Evolutionary conservation across 1,140 invertebrate species (phyloP).

Genomic region (Musca vetustissima): DNA sequence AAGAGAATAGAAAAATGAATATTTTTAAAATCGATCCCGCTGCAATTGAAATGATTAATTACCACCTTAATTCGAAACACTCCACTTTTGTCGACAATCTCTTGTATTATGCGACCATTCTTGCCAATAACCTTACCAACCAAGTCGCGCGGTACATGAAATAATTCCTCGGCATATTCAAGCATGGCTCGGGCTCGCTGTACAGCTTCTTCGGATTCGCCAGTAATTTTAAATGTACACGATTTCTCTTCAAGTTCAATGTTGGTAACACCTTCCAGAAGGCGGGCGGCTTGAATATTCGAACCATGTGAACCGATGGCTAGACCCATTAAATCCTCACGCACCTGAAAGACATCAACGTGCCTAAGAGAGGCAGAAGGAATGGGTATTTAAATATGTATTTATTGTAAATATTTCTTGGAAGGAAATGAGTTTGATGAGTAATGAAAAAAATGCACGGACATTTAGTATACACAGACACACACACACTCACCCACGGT

Average conservation of each 20-base stretch:
- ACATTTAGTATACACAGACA: slow-evolving; percentile 63
- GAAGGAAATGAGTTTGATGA: too few relatives aligned
- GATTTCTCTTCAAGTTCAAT: slow-evolving; percentile 95
- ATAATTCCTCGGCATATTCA: slow-evolving; percentile 94
- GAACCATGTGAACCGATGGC: slow-evolving; percentile 93
- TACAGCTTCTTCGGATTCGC: slow-evolving; percentile 89
- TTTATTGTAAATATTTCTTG: too few relatives aligned
- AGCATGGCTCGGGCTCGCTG: slow-evolving; percentile 89
- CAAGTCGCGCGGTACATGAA: slow-evolving; percentile 90
- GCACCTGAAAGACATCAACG: slow-evolving; percentile 91
- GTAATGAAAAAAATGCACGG: neutral
- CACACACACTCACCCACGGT: slow-evolving; percentile 75
- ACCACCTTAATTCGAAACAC: slow-evolving; percentile 73
- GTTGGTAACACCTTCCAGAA: slow-evolving; percentile 91
- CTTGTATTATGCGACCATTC: slow-evolving; percentile 96
- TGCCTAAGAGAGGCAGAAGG: slow-evolving; percentile 63
- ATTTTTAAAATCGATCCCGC: slow-evolving; percentile 21
- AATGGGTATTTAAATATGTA: neutral
- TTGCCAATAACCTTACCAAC: slow-evolving; percentile 99
- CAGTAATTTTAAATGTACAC: slow-evolving; percentile 95
- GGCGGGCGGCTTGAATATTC: slow-evolving; percentile 95
- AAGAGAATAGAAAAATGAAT: slow-evolving; percentile 14
- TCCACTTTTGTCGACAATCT: slow-evolving; percentile 98
- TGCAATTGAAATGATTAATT: slow-evolving; percentile 12
- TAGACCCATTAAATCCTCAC: slow-evolving; percentile 95